Percentiles rank a stretch among this genome's conserved stretches.
phyloP scores from a whole-genome alignment of 2,113 vertebrate species.

The Mormyrus lacerda region DNA sequence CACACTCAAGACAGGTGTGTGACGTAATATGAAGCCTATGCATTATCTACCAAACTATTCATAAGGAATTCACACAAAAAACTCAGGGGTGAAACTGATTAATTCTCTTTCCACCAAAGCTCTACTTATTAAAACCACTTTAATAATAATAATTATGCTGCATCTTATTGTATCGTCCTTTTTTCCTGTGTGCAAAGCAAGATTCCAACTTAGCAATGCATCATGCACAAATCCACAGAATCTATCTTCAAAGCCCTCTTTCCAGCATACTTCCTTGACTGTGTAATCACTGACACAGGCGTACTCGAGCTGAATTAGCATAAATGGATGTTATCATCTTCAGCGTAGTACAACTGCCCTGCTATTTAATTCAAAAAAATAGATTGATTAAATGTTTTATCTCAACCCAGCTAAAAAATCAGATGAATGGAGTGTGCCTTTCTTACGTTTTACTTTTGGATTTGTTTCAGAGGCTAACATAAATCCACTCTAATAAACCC shows the following conservation, averaged over 20 bases:
- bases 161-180: not conserved
- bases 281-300: not conserved
- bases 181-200: not conserved
- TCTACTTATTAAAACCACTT: not conserved
- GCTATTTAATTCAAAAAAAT: not conserved
- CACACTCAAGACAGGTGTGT: conserved; percentile 50
- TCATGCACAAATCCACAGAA: not conserved
- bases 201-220: not conserved
- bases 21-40: not conserved
- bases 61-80: not conserved
- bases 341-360: not conserved
- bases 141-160: not conserved
- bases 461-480: not conserved
- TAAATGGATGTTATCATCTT: not conserved
- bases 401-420: not conserved
- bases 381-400: not conserved
- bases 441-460: not conserved
- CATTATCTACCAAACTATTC: not conserved
- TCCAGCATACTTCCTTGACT: not conserved
- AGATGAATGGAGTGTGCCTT: not conserved
- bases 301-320: not conserved
- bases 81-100: not conserved
- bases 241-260: not conserved
- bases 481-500: conserved; percentile 1
- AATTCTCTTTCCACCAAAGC: not conserved